Evolutionary conservation across 2,888 invertebrate species (phyloP).

Genomic region (Ichneumon xanthorius): DNA sequence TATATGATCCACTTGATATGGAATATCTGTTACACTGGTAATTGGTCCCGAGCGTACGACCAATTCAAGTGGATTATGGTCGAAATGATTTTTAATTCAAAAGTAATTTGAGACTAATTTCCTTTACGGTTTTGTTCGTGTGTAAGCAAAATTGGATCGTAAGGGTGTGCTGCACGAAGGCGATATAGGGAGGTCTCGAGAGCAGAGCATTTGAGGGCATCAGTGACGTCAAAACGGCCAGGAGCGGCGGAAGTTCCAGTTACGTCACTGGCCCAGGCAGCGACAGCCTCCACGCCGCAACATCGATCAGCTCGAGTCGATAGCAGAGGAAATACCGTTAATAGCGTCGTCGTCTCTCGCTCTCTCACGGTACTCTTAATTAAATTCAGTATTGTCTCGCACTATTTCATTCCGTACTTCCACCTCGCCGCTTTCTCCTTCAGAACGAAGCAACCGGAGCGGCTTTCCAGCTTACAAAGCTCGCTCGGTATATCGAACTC

Average conservation of each 20-base stretch:
- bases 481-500: conserved; percentile 1
- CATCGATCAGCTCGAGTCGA: conserved; percentile 77
- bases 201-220: conserved; percentile 81
- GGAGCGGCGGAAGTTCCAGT: conserved; percentile 78
- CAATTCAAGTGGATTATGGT: not conserved
- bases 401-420: conserved; percentile 51
- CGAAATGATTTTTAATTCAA: conserved; percentile 10
- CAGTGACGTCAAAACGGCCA: conserved; percentile 79
- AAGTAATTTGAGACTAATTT: not conserved
- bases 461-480: conserved; percentile 21
- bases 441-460: conserved; percentile 11
- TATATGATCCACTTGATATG: not conserved
- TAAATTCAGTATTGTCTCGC: conserved; percentile 66
- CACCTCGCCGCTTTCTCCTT: not conserved
- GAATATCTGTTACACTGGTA: not conserved
- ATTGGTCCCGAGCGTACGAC: not conserved
- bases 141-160: not conserved
- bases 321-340: conserved; percentile 69
- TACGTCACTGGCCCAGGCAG: conserved; percentile 78
- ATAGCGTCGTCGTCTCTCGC: conserved; percentile 60
- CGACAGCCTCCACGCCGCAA: conserved; percentile 76
- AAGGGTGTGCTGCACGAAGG: not conserved
- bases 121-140: not conserved
- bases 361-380: conserved; percentile 62
- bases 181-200: conserved; percentile 39